Evolutionary conservation across 2,113 vertebrate species (phyloP).

Genomic region (Numida meleagris): DNA sequence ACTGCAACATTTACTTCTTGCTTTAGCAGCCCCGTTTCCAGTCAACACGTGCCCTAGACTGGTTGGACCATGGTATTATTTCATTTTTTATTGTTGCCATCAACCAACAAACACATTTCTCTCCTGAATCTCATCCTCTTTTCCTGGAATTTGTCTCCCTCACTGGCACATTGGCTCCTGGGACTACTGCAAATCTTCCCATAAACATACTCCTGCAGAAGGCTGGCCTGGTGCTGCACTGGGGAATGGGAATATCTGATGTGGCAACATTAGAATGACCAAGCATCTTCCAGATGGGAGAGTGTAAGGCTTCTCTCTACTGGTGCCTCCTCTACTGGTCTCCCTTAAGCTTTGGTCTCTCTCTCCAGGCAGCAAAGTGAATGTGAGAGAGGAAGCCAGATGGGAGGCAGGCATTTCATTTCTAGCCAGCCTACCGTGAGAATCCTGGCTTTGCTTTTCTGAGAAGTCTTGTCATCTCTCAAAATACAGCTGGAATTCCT

Average conservation of each 20-base stretch:
- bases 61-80: neutral
- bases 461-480: constrained; percentile 36
- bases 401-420: constrained; percentile 24
- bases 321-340: neutral
- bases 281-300: neutral
- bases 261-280: neutral
- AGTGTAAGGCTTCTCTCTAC: neutral
- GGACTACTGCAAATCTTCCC: neutral
- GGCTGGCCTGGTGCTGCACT: rapidly evolving
- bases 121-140: neutral
- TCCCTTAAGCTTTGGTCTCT: neutral
- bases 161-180: neutral
- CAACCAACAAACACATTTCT: neutral
- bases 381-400: neutral
- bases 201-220: neutral
- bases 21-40: neutral
- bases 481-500: constrained; percentile 43
- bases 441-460: constrained; percentile 26
- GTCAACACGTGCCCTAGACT: neutral
- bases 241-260: neutral
- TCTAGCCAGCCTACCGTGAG: neutral
- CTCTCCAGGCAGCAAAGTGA: neutral
- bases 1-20: neutral
- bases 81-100: neutral
- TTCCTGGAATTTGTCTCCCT: neutral